These are phyloP conservation scores for Syrphus vitripennis DNA, from an alignment of 2,888 invertebrate genomes.

Conservation along the genomic window DNA sequence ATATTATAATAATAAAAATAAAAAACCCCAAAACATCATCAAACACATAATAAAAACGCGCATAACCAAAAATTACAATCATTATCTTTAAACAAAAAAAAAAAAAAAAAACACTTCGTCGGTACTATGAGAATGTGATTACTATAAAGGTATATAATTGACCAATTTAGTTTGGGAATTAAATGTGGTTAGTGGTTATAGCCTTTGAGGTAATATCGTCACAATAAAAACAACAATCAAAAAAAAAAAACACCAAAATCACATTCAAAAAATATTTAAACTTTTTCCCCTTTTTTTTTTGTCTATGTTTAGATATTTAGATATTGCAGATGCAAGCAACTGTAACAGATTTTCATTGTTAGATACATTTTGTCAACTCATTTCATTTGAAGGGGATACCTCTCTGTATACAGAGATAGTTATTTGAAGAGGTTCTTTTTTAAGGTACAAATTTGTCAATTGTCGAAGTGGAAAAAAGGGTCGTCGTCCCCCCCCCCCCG, in stretches of 20 bases:
- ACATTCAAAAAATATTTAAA: conserved; percentile 19
- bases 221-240: not conserved
- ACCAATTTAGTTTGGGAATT: conserved; percentile 65
- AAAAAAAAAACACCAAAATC: conserved; percentile 5
- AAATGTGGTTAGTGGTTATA: conserved; percentile 39
- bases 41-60: conserved; percentile 55
- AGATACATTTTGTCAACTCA: conserved; percentile 68
- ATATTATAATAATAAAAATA: not conserved
- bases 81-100: conserved; percentile 41
- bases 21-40: conserved; percentile 15
- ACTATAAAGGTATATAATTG: conserved; percentile 67
- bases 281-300: not conserved
- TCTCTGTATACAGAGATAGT: not conserved
- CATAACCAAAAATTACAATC: conserved; percentile 69
- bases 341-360: conserved; percentile 67
- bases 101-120: no score
- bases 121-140: conserved; percentile 32
- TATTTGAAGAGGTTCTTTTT: not conserved
- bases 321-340: conserved; percentile 56
- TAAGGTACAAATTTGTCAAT: conserved; percentile 26
- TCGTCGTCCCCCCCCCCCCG: no score
- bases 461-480: conserved; percentile 23
- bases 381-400: conserved; percentile 20
- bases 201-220: conserved; percentile 1
- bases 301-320: not conserved